Base-by-base conservation (phyloP, 2,113 vertebrate genomes). In the Carassius carassius region DNA sequence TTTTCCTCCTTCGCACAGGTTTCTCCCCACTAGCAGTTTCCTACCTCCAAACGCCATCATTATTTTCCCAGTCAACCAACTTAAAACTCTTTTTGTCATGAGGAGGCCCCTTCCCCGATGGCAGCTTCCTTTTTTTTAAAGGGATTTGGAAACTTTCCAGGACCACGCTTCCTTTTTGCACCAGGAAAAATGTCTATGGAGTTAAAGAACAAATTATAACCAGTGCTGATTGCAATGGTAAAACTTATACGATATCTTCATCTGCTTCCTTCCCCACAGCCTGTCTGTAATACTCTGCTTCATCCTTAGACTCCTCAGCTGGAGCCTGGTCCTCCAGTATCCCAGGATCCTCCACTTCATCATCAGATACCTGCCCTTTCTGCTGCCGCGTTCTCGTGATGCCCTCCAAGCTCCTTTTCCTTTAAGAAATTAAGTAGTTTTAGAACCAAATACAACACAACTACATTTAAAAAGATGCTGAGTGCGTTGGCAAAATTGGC, bases 251-350 rank as follows among this genome's bases (percentile, higher is more conserved):
- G 3, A 47, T 72, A 98, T 97, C 97, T 91, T 94, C 93, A 0
- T 97, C 97, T 0, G 97, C 97, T 32, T 98, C 97, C 88, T 94
- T 76, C 63, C 97, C 97, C 3, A 98, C 95, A 4, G 96, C 95
- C 90, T 96, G 95, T 69, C 96, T 94, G 89, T 96, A 99, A 88
- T 98, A 98, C 49, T 99, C 97, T 0, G 91, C 94, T 10, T 97
- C 97, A 0, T 97, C 96, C 1, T 97, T 96, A 0, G 96, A 95
- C 0, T 94, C 95, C 0, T 90, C 88, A 0, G 47, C 89, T 0
- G 3, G 87, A 1, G 58, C n/a, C 6, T 83, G 72, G 12, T 86
- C 91, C 1, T 92, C 93, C 23, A 93, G 90, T 1, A 63, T 79
- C 0, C 97, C 96, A 0, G 97, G 96, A 86, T 98, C 96, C 91